Base-by-base conservation (phyloP, 1,140 invertebrate species). In the Trachymyrmex cornetzi region DNA sequence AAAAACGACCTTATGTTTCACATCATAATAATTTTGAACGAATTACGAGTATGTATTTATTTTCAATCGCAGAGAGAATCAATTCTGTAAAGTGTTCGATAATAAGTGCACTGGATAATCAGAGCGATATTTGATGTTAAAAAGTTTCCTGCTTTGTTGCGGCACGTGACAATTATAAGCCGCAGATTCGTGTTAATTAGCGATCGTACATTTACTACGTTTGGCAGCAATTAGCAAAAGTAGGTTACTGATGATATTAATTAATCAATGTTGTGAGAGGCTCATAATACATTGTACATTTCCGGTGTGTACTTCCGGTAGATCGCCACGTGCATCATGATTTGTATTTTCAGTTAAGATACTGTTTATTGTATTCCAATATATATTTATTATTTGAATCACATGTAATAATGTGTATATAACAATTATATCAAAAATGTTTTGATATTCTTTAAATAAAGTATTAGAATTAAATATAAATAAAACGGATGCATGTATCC, bases 201-300 rank as follows among this genome's bases (percentile, higher is more conserved):
- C 16, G 50, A 72, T 72, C 14, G 19, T 57, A 59, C 44, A 66
- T 34, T 38, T 57, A 30, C 2, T 71, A 27, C 34, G 24, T 44
- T 38, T 44, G 22, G 22, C 22, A 72, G 22, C 67, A 72, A 82
- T 57, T 71, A 50, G 53, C 34, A 0, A 72, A 82, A 82, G 53
- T 72, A 57, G 67, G 67, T 82, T 82, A 57, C 19, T 64, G 50
- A 82, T 72, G 34, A 72, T 72, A 82, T 82, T 82, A 82, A 82
- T 82, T 82, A 82, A 72, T 82, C 66, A 71, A 82, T 48, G 53
- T 72, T 72, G 59, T 64, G 27, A 44, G 48, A 9, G 16, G 9
- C n/a, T 59, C 19, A 22, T 16, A 59, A 27, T 72, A 9, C 50
- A 24, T 22, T 72, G 12, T n/a, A 69, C 4, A n/a, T 80, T 80